Evolutionary conservation across 2,888 invertebrate species (phyloP).

Genomic region (Cheilosia pagana): DNA sequence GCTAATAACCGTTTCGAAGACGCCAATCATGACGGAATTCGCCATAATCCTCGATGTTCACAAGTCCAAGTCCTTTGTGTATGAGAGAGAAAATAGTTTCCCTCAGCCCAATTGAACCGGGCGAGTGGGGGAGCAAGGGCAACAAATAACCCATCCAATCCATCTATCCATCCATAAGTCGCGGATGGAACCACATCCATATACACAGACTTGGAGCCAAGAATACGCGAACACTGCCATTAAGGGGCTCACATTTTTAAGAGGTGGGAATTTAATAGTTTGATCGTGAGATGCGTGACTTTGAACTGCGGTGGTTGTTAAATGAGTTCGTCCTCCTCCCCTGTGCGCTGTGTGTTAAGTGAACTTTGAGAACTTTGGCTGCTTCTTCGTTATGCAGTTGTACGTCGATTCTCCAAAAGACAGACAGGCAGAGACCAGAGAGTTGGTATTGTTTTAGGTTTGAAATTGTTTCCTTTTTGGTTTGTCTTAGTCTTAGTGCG

Average conservation of each 20-base stretch:
- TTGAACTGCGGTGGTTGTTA: conserved; percentile 75
- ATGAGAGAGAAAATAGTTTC: conserved; percentile 47
- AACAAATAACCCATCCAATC: conserved; percentile 72
- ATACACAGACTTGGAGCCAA: conserved; percentile 14
- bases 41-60: conserved; percentile 58
- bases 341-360: conserved; percentile 9
- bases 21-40: conserved; percentile 74
- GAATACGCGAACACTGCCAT: conserved; percentile 57
- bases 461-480: conserved; percentile 40
- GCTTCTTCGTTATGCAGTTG: conserved; percentile 22
- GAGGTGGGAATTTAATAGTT: conserved; percentile 77
- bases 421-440: conserved; percentile 11
- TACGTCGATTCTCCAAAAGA: not conserved
- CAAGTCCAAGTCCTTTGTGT: conserved; percentile 42
- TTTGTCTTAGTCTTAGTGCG: conserved; percentile 8
- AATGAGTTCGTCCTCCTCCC: conserved; percentile 62
- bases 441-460: conserved; percentile 58
- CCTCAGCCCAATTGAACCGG: conserved; percentile 41
- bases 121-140: not conserved
- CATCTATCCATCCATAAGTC: conserved; percentile 74
- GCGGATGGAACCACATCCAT: conserved; percentile 40
- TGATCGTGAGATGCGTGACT: conserved; percentile 79
- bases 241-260: conserved; percentile 67
- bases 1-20: conserved; percentile 72
- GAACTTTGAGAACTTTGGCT: conserved; percentile 47